These are phyloP conservation scores for Emmelina monodactyla DNA, from an alignment of 2,888 invertebrate genomes.

Conservation along the genomic window DNA sequence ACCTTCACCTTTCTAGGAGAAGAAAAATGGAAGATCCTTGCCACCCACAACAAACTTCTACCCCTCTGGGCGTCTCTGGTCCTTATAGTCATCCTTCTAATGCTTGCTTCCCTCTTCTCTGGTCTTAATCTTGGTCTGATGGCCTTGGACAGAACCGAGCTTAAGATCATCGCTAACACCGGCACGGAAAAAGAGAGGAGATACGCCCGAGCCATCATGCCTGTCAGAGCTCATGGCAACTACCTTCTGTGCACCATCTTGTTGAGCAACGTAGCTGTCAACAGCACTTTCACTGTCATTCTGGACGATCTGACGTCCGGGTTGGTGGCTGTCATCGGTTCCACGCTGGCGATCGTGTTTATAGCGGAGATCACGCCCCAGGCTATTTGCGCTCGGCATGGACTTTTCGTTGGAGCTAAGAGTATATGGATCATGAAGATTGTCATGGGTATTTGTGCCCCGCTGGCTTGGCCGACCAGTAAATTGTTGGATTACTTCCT, in stretches of 20 bases:
- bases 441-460: constrained; percentile 94
- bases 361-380: constrained; percentile 98
- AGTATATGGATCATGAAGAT: constrained; percentile 94
- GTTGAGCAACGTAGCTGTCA: constrained; percentile 90
- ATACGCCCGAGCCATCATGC: constrained; percentile 90
- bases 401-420: constrained; percentile 92
- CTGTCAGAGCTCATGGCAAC: constrained; percentile 92
- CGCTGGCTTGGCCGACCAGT: constrained; percentile 93
- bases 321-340: constrained; percentile 86
- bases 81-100: constrained; percentile 77
- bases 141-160: constrained; percentile 94
- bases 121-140: constrained; percentile 96
- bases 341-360: constrained; percentile 93
- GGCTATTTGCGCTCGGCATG: constrained; percentile 94
- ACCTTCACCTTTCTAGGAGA: constrained; percentile 72
- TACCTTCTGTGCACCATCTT: constrained; percentile 87
- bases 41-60: constrained; percentile 73
- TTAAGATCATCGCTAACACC: constrained; percentile 93
- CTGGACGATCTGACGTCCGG: constrained; percentile 95
- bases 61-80: constrained; percentile 81
- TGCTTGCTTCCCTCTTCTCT: constrained; percentile 94
- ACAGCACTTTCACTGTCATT: constrained; percentile 94
- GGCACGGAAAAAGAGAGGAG: constrained; percentile 83
- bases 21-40: constrained; percentile 70
- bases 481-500: constrained; percentile 87